These are phyloP conservation scores for Brachynemurus nebulosus DNA, from an alignment of 2,888 invertebrate species.

Conservation along the genomic window DNA sequence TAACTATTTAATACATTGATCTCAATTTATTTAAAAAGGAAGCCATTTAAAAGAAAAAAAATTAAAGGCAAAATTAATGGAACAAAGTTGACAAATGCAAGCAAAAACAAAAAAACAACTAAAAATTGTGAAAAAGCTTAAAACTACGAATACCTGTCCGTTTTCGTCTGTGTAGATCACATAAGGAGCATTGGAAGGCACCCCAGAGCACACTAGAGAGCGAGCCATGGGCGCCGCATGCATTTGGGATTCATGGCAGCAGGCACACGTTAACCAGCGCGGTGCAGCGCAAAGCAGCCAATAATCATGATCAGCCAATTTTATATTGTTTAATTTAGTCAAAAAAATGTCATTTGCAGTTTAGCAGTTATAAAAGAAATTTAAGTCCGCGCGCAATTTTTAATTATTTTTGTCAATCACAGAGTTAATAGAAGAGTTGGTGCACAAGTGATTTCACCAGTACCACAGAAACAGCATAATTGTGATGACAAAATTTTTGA, in stretches of 20 bases:
- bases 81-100: slow-evolving; percentile 2
- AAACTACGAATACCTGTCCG: slow-evolving; percentile 68
- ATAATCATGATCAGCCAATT: slow-evolving; percentile 26
- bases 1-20: too few relatives aligned
- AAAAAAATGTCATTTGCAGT: slow-evolving; percentile 6
- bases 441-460: too few relatives aligned
- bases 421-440: too few relatives aligned
- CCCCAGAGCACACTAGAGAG: slow-evolving; percentile 48
- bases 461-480: too few relatives aligned
- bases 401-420: slow-evolving; percentile 14
- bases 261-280: slow-evolving; percentile 26
- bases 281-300: slow-evolving; percentile 26
- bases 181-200: slow-evolving; percentile 82
- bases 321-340: slow-evolving; percentile 24
- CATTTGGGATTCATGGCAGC: slow-evolving; percentile 26
- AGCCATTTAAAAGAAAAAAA: too few relatives aligned
- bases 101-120: not conserved
- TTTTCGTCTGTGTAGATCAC: slow-evolving; percentile 92
- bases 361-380: slow-evolving; percentile 11
- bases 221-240: slow-evolving; percentile 26
- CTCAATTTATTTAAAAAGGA: too few relatives aligned
- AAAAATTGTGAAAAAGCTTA: slow-evolving; percentile 4
- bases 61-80: not conserved
- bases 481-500: too few relatives aligned
- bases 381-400: too few relatives aligned